Evolutionary conservation across 2,888 invertebrate species (phyloP), one percentile per base, ranked within the genome.

Genomic region (Drosophila anceps): DNA sequence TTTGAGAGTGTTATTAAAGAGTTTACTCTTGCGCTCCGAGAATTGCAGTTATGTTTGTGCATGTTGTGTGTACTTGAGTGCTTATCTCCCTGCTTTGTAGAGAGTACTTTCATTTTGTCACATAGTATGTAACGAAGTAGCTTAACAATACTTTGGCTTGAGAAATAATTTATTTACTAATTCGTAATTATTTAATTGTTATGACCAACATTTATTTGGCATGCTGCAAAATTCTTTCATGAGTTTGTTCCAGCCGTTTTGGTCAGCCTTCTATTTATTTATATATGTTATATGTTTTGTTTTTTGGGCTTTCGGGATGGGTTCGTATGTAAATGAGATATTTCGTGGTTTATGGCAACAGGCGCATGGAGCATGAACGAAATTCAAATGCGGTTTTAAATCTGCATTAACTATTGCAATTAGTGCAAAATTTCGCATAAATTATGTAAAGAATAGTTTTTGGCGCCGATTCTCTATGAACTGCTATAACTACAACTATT

Each of bases 381-480:
- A n/a, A 53, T 35, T 53, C 33, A 33, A 35, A 83, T 90, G 90
- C 89, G 70, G 86, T 88, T 86, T 75, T 74, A 88, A 90, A 90
- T 86, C 86, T 86, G 86, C 89, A 86, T 86, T 90, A 86, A 90
- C 90, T 90, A 88, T 88, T 81, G 90, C 86, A 86, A 86, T 86
- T 86, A 86, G 86, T 88, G 73, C 87, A 73, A 75, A 88, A 90
- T 86, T 86, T 73, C 71, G 77, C 73, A 86, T 86, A 86, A 86
- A 86, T 90, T 90, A 90, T 86, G 89, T 83, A 90, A 86, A 90
- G 90, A 86, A 90, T 90, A 77, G 84, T 85, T 84, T 81, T 87
- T 72, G 77, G 76, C 55, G 78, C 77, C 72, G 62, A 73, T 85
- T 81, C 12, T 79, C 84, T 76, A 90, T 86, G 86, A 53, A 53